A percentile compares a stretch with the other conserved stretches of the same genome.
Conservation (phyloP, 2,888 invertebrate species). For the Choreutis nemorana region DNA sequence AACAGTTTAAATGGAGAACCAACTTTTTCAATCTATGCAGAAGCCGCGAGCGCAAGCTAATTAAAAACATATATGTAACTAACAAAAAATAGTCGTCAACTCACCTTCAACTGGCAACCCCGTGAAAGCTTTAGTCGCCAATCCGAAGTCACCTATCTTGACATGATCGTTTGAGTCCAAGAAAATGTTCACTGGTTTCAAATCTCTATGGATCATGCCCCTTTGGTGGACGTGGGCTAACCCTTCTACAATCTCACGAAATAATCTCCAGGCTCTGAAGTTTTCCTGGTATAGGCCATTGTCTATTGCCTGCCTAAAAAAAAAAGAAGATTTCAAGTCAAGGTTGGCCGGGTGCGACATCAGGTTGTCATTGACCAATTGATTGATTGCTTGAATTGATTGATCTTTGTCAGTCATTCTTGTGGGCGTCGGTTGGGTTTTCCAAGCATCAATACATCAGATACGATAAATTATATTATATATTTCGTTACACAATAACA, state of each 20-base stretch:
- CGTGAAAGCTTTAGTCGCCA: constrained; percentile 79
- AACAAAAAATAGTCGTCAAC: constrained; percentile 6
- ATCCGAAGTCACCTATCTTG: constrained; percentile 97
- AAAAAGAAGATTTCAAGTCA: constrained; percentile 14
- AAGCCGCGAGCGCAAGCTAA: too few relatives aligned
- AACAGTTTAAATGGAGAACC: too few relatives aligned
- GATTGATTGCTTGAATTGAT: too few relatives aligned
- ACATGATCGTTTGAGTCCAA: constrained; percentile 93
- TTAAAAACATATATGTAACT: too few relatives aligned
- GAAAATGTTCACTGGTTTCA: constrained; percentile 93
- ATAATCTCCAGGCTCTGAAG: constrained; percentile 88
- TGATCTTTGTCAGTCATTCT: too few relatives aligned
- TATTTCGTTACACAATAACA: too few relatives aligned
- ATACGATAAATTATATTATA: too few relatives aligned
- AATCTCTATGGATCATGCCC: constrained; percentile 86
- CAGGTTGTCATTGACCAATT: too few relatives aligned
- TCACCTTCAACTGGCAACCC: constrained; percentile 50
- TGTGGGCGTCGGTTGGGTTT: too few relatives aligned
- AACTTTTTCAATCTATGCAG: too few relatives aligned
- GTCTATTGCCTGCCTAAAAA: constrained; percentile 81
- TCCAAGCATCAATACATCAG: too few relatives aligned
- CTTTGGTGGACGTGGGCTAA: constrained; percentile 92
- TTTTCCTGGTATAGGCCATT: constrained; percentile 77
- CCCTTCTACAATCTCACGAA: constrained; percentile 90
- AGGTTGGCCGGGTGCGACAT: too few relatives aligned